Evolutionary conservation across 2,888 invertebrate species (phyloP).

Genomic region (Tenthredo amoena): DNA sequence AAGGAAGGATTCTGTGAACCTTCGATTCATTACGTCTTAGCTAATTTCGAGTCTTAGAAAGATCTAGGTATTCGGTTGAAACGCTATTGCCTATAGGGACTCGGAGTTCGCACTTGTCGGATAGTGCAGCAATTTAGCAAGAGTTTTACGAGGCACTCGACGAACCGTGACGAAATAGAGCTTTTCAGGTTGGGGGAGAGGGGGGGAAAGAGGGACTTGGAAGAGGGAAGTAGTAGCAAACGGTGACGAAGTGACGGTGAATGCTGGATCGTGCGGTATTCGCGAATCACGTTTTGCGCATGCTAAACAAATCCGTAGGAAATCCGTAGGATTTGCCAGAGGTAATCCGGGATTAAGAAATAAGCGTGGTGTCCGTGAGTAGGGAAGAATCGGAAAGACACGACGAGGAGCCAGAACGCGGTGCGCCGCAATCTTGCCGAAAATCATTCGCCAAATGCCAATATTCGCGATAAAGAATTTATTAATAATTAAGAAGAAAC

Average conservation of each 20-base stretch:
- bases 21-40: background rate
- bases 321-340: constrained; percentile 26
- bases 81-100: background rate
- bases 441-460: background rate
- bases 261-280: background rate
- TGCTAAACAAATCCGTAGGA: constrained; percentile 44
- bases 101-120: background rate
- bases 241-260: background rate
- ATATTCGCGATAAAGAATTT: background rate
- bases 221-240: background rate
- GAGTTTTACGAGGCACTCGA: constrained; percentile 17
- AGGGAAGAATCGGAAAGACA: constrained; percentile 13
- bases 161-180: constrained; percentile 16
- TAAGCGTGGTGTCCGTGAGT: constrained; percentile 4
- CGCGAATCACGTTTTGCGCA: constrained; percentile 26
- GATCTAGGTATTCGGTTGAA: background rate
- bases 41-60: background rate
- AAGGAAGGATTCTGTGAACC: background rate
- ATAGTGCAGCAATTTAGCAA: constrained; percentile 16
- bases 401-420: constrained; percentile 55
- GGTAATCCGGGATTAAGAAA: constrained; percentile 46
- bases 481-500: background rate
- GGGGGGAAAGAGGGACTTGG: background rate
- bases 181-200: background rate
- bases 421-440: constrained; percentile 12